Conservation (phyloP, 2,113 vertebrate species). For the Collichthys lucidus region DNA sequence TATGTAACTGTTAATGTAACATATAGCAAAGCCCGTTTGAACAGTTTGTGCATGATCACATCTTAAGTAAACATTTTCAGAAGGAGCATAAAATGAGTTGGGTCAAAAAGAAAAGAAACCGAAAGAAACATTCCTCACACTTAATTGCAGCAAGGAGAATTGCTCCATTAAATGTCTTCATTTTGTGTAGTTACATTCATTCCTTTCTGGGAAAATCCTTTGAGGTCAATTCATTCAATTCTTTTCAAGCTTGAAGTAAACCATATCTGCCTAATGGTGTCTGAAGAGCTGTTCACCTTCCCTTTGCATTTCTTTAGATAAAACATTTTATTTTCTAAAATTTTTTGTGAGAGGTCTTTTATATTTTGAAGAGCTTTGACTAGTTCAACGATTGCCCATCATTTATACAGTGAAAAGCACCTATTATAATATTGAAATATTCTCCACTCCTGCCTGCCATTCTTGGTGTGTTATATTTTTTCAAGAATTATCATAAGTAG, state of each 20-base stretch:
- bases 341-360: background rate
- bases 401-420: background rate
- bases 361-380: background rate
- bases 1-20: no score
- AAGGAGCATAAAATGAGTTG: background rate
- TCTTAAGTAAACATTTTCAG: background rate
- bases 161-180: background rate
- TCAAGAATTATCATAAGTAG: background rate
- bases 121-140: background rate
- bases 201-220: background rate
- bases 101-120: no score
- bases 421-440: no score
- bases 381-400: background rate
- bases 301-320: background rate
- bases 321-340: background rate
- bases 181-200: no score
- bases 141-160: background rate
- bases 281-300: background rate
- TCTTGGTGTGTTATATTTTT: background rate
- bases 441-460: background rate
- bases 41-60: no score
- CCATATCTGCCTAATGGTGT: background rate
- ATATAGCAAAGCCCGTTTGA: no score
- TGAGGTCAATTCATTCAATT: background rate
- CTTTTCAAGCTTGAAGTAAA: background rate